Evolutionary conservation across 1,140 invertebrate species (phyloP), one percentile per base, ranked within the genome.

Genomic region (Mactra quadrangularis): DNA sequence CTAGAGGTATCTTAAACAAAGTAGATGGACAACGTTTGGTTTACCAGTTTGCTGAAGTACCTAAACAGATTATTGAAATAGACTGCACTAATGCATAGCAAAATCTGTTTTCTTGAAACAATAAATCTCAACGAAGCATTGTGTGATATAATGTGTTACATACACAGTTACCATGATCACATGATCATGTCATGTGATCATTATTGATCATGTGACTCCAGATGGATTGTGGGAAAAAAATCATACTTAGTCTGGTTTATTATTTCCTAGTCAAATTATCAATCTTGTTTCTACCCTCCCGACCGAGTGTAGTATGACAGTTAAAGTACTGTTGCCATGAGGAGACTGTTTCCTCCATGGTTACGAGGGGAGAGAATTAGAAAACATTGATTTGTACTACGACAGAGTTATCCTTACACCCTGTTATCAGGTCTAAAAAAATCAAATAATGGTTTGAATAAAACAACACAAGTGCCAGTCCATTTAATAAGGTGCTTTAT

Each of bases 1-100:
- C 99, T 93, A 95, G 99, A 87, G 98, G 99, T 75, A 99, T 99
- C 92, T 94, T 99, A 85, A 98, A 99, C 84, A 99, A 99, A 94
- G 99, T 99, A 31, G 98, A 99, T 94, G 99, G 99, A 6, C 99
- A 99, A 93, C 94, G 99, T 83, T 95, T 99, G 70, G 99, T 99
- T 25, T 99, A 99, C 94, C 98, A 99, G 94, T 99, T 99, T 94
- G 98, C 99, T 64, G 98, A 99, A 93, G 98, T 99, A 89, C 98
- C 98, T 88, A 99, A 99, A 94, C 97, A 98, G 93, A 99, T 99
- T 84, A 95, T 99, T 62, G 98, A 99, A 95, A 99, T 99, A 89
- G 97, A 99, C 94, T 99, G 98, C 94, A 96, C 96, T 89, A 96
- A 97, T 77, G 96, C 96, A 94, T 97, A 85, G 82, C 72, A 35